Percentiles rank a stretch among this genome's conserved stretches.
phyloP scores from a whole-genome alignment of 2,113 vertebrate species.

The Hemibagrus wyckioides region DNA sequence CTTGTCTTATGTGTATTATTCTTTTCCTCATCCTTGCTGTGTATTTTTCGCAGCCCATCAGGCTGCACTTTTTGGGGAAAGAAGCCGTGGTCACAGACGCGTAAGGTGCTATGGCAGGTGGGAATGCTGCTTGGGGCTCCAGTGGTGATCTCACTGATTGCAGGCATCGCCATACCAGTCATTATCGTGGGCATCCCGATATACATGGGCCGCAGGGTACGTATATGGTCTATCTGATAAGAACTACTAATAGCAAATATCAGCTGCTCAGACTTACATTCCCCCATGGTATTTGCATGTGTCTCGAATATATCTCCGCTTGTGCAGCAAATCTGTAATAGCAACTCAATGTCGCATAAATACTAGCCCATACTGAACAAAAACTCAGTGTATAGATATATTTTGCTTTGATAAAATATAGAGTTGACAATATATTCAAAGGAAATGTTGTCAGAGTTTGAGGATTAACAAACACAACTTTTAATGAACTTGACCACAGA shows the following conservation, averaged over 20 bases:
- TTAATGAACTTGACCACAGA: background rate
- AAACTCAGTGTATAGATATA: background rate
- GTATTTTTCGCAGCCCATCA: slow-evolving; percentile 75
- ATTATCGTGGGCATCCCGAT: slow-evolving; percentile 86
- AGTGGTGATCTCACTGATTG: slow-evolving; percentile 83
- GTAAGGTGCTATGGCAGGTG: slow-evolving; percentile 86
- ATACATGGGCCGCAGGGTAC: slow-evolving; percentile 86
- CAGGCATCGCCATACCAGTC: slow-evolving; percentile 84
- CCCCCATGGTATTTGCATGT: background rate
- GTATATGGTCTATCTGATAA: background rate
- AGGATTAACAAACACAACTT: background rate
- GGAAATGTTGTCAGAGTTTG: background rate
- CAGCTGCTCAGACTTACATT: background rate
- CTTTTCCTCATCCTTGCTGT: slow-evolving; percentile 26
- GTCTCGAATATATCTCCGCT: too few species aligned
- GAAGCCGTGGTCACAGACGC: slow-evolving; percentile 84
- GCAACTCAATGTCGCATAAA: background rate
- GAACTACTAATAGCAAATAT: background rate
- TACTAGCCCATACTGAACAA: background rate
- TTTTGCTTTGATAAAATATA: background rate
- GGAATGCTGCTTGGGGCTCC: slow-evolving; percentile 86
- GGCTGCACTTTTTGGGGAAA: slow-evolving; percentile 91
- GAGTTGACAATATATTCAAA: background rate
- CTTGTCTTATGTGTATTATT: background rate
- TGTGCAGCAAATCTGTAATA: background rate